A percentile compares a stretch with the other conserved stretches of the same genome.
These are phyloP conservation scores for Strigamia maritima DNA, from an alignment of 2,888 invertebrate genomes.

Conservation along the genomic window DNA sequence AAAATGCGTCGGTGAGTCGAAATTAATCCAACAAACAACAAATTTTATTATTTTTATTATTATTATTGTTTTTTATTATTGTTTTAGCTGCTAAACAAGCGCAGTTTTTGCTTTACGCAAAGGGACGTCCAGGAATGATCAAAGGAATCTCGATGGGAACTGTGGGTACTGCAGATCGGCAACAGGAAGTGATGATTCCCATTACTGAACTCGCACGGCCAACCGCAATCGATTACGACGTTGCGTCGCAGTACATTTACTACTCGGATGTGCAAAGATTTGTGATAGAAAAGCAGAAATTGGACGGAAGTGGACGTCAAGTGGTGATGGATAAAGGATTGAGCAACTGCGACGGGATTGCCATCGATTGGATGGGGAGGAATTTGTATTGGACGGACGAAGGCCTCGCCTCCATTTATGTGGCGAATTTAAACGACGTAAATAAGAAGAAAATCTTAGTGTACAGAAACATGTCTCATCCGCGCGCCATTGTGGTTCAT, in stretches of 20 bases:
- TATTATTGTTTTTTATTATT: no score
- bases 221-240: conserved; percentile 67
- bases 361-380: conserved; percentile 76
- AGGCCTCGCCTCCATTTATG: conserved; percentile 65
- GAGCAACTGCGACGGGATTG: conserved; percentile 69
- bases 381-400: conserved; percentile 84
- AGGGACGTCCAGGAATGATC: conserved; percentile 67
- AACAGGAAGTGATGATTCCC: conserved; percentile 64
- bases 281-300: conserved; percentile 63
- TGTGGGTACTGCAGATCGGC: conserved; percentile 43
- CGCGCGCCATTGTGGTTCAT: conserved; percentile 67
- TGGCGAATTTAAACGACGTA: conserved; percentile 63
- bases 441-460: conserved; percentile 60
- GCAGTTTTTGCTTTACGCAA: conserved; percentile 65
- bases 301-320: conserved; percentile 61
- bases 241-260: conserved; percentile 61
- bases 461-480: conserved; percentile 59
- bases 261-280: conserved; percentile 62
- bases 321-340: conserved; percentile 60
- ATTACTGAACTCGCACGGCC: conserved; percentile 66
- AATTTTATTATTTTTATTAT: no score
- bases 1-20: conserved; percentile 61
- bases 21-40: background rate
- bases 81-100: conserved; percentile 59
- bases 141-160: conserved; percentile 60